Conservation (phyloP, 1,140 invertebrate genomes). For the Bombus soroeensis region DNA sequence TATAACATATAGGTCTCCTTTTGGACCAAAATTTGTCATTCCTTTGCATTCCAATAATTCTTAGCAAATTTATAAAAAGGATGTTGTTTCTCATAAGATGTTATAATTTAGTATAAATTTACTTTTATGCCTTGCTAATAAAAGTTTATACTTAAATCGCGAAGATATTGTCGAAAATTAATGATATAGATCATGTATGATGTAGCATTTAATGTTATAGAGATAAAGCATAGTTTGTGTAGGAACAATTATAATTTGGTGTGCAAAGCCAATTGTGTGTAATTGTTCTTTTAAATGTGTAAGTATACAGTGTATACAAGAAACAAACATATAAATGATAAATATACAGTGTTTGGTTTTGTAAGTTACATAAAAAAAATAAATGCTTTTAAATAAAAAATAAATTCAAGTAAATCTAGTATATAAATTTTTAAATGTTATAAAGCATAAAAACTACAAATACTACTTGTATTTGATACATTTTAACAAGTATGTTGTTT, state of each 20-base stretch:
- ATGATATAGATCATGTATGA: conserved; percentile 1
- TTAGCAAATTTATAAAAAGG: conserved; percentile 70
- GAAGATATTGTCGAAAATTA: conserved; percentile 6
- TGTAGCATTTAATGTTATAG: conserved; percentile 28
- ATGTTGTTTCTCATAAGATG: conserved; percentile 23
- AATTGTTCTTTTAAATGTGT: conserved; percentile 28
- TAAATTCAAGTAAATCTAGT: conserved; percentile 7
- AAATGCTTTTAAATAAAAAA: conserved; percentile 21
- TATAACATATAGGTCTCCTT: conserved; percentile 93
- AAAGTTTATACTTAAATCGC: conserved; percentile 7
- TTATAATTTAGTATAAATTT: conserved; percentile 26
- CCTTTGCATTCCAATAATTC: conserved; percentile 88
- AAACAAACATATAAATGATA: background rate
- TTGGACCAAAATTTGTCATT: conserved; percentile 94
- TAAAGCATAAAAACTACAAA: background rate
- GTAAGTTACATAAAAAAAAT: conserved; percentile 30
- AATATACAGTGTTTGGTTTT: conserved; percentile 38
- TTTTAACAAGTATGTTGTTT: conserved; percentile 29
- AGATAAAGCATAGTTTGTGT: conserved; percentile 20
- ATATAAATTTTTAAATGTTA: conserved; percentile 15
- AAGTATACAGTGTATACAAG: conserved; percentile 11
- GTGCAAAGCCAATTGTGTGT: conserved; percentile 9
- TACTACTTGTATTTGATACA: conserved; percentile 5
- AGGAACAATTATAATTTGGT: conserved; percentile 28
- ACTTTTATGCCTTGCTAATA: conserved; percentile 20